Evolutionary conservation across 37 sponge, comb jelly and placozoan genomes (phyloP), one percentile per base, ranked within the genome.

Genomic region (Beroe forskalii): DNA sequence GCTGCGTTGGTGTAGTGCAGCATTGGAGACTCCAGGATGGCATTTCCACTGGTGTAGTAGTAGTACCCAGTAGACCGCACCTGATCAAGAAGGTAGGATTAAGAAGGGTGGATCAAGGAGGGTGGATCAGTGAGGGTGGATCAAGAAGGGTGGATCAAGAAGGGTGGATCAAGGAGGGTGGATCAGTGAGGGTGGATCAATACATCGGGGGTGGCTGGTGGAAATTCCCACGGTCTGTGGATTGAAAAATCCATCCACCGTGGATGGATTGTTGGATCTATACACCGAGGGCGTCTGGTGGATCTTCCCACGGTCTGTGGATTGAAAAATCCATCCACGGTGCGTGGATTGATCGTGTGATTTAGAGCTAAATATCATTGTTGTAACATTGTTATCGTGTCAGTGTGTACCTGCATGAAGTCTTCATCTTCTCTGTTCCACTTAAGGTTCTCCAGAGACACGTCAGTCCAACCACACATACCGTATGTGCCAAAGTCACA

Each of bases 401-500:
- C 55, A 48, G 6, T 12, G 12, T 48, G 72, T 69, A 69, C 72
- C 72, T 69, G 72, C 72, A 69, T 69, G 72, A 35, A 69, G 39
- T 69, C 27, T 36, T 69, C 72, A 33, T 69, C 72, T 37, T 69
- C 72, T 35, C 27, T 14, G 72, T 69, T 35, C 72, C 72, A 69
- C 72, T 69, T 69, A 1, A 69, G 35, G 35, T 69, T 17, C 39
- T 36, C 72, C 38, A 33, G 72, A 17, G 72, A 32, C 1, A 36
- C 39, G 32, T 69, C 32, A 4, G 32, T 37, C 86, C 86, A 80
- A 4, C 86, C 86, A 43, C 86, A 80, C 86, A 80, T 80, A 44
- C 86, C 86, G 4, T 27, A 25, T 8, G 28, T 80, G 40, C 86
- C 86, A n/a, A 80, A 80, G 55, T 80, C 55, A 43, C 86, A 80